Conservation (phyloP, 1,140 invertebrate genomes). For the Drosophila nannoptera region DNA sequence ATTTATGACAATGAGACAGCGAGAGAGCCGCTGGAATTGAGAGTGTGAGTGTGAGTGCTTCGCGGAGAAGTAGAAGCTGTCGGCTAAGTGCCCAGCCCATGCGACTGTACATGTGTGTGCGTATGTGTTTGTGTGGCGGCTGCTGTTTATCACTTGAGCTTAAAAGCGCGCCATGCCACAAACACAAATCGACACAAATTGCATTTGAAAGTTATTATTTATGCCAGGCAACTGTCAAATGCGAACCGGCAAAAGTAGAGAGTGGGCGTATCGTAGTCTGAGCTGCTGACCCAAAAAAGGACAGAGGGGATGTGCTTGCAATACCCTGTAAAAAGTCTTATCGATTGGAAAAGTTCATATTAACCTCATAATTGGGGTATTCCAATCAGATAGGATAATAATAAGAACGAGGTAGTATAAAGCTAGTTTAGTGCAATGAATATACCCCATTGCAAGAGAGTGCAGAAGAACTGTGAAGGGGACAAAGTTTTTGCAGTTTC, state of each 20-base stretch:
- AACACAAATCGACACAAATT: constrained; percentile 72
- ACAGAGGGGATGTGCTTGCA: background rate
- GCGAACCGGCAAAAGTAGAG: constrained; percentile 29
- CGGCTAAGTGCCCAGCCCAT: constrained; percentile 27
- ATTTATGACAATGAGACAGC: constrained; percentile 62
- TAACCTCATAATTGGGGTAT: too few species aligned
- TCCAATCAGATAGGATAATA: too few species aligned
- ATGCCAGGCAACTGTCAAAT: constrained; percentile 51
- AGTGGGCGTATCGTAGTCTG: constrained; percentile 7
- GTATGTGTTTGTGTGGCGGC: constrained; percentile 9
- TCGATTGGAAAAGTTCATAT: too few species aligned
- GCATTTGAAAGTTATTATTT: constrained; percentile 73
- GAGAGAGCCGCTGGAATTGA: background rate
- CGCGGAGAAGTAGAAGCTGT: constrained; percentile 10
- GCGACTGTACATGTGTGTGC: constrained; percentile 17
- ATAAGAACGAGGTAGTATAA: too few species aligned
- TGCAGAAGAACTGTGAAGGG: background rate
- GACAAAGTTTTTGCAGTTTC: constrained; percentile 23
- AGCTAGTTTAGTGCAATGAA: too few species aligned
- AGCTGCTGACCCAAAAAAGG: constrained; percentile 27
- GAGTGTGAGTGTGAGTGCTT: background rate
- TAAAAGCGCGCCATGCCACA: constrained; percentile 41
- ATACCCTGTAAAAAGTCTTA: constrained; percentile 3
- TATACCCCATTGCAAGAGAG: background rate
- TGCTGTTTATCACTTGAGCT: constrained; percentile 43